Evolutionary conservation across 2,888 invertebrate species (phyloP), one percentile per base, ranked within the genome.

Genomic region (Acanthosepion lycidas): DNA sequence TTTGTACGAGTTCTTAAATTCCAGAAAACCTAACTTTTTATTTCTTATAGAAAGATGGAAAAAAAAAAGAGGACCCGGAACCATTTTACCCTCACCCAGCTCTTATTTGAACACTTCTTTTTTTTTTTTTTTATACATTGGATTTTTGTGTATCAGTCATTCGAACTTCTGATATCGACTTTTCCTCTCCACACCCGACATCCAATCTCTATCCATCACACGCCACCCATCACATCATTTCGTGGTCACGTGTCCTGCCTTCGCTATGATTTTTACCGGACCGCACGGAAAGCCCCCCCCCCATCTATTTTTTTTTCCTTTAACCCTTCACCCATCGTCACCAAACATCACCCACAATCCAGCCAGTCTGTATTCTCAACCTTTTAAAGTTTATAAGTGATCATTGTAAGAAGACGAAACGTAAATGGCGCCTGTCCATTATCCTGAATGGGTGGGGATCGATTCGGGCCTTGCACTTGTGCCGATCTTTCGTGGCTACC

Each of bases 281-380:
- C n/a, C n/a, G n/a, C n/a, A 15, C 78, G n/a, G 33, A 4, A 78
- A 9, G 2, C 78, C 18, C 28, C 28, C 6, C 64, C 9, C 78
- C 26, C 9, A 23, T 12, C 26, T 28, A 42, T 42, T 42, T 42
- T 42, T 42, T 42, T 42, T 42, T 42, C 42, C 64, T 28, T 28
- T 64, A 26, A 64, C 23, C 64, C 26, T 20, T 64, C 23, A 0
- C 23, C 64, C 64, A 8, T 64, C 42, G 42, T 42, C 42, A 42
- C 42, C 42, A 3, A 42, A 42, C 42, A 42, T 3, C 26, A 12
- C 28, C n/a, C 12, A 78, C 78, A 33, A 78, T 33, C 12, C 78
- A 78, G 33, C 78, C n/a, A n/a, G 78, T 78, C 78, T 33, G n/a
- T 78, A 78, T 78, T n/a, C 78, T 78, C 78, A 78, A 78, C n/a